Percentiles rank a stretch among this genome's conserved stretches.
phyloP scores from a whole-genome alignment of 2,797 vertebrate genomes.

The Tenualosa ilisha region DNA sequence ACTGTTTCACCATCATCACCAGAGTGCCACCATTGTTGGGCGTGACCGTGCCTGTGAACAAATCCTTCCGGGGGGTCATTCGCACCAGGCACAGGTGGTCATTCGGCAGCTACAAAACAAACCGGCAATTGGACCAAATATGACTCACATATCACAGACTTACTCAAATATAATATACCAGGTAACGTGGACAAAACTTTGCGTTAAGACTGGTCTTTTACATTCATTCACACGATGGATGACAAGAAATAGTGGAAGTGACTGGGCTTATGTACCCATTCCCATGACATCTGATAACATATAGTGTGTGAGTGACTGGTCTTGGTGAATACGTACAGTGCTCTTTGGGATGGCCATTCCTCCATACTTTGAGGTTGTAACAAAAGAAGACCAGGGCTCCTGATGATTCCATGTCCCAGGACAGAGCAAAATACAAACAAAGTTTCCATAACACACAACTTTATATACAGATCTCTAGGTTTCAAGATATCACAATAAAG shows the following conservation, averaged over 20 bases:
- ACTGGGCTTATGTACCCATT: background rate
- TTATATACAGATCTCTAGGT: too few species aligned
- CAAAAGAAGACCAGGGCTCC: conserved; percentile 87
- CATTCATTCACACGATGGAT: background rate
- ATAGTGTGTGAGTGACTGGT: background rate
- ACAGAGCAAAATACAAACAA: background rate
- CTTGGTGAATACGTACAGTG: background rate
- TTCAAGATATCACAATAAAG: too few species aligned
- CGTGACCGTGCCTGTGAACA: conserved; percentile 83
- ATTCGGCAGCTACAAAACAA: conserved; percentile 62
- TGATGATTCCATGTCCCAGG: conserved; percentile 55
- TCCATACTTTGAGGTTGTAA: conserved; percentile 60
- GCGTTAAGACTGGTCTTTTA: background rate
- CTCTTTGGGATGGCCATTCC: conserved; percentile 46
- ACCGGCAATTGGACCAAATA: background rate
- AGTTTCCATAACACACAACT: background rate
- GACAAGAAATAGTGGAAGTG: background rate
- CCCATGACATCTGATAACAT: background rate
- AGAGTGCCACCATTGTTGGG: conserved; percentile 78
- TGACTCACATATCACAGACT: background rate
- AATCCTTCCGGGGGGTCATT: conserved; percentile 79
- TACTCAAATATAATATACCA: background rate
- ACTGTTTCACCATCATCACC: conserved; percentile 89
- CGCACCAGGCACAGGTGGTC: conserved; percentile 85
- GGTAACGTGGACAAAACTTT: too few species aligned